A percentile compares a stretch with the other conserved stretches of the same genome.
phyloP scores from a whole-genome alignment of 35 echinoderm and acorn worm species.

The Stichopus chloronotus region DNA sequence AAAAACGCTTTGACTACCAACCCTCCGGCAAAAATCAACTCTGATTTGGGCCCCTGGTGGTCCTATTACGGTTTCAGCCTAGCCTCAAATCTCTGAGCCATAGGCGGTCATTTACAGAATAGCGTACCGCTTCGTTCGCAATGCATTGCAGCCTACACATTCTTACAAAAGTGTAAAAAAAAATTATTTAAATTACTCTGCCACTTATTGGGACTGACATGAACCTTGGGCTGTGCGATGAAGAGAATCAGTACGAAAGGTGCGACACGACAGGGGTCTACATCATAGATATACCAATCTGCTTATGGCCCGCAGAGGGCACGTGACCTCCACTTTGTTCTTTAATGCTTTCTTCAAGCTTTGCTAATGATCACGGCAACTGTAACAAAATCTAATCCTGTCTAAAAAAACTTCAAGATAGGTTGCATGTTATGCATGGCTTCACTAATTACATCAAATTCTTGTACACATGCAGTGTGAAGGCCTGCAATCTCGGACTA shows the following conservation, averaged over 20 bases:
- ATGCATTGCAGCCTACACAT: neutral
- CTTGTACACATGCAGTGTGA: conserved; percentile 26
- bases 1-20: neutral
- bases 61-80: conserved; percentile 1
- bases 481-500: conserved; percentile 10
- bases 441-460: conserved; percentile 51
- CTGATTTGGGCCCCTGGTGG: conserved; percentile 46
- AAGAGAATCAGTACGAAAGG: conserved; percentile 44
- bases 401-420: conserved; percentile 31
- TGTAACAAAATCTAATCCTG: conserved; percentile 48
- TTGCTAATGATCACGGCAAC: conserved; percentile 52
- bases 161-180: conserved; percentile 41
- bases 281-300: neutral
- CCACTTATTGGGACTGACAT: conserved; percentile 40
- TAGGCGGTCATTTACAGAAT: conserved; percentile 44
- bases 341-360: conserved; percentile 12
- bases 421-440: conserved; percentile 11
- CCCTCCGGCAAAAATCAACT: conserved; percentile 54
- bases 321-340: conserved; percentile 58
- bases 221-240: conserved; percentile 50
- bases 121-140: conserved; percentile 21
- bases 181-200: conserved; percentile 23
- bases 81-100: neutral
- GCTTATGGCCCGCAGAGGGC: conserved; percentile 14
- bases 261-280: conserved; percentile 43